These are phyloP conservation scores for Pampusana beccarii DNA, from an alignment of 2,113 vertebrate genomes.

Conservation along the genomic window DNA sequence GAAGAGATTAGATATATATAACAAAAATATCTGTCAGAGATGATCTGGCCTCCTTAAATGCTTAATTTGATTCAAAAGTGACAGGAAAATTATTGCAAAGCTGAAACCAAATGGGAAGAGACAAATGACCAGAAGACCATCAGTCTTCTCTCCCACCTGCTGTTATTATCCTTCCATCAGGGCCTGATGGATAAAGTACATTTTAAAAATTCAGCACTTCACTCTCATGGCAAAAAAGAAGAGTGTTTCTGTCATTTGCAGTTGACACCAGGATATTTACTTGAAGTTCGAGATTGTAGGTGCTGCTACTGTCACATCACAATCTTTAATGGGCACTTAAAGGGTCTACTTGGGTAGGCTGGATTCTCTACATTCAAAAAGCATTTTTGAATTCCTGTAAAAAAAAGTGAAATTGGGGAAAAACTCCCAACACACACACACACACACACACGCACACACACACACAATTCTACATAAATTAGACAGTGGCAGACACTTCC, in stretches of 20 bases:
- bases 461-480: not conserved
- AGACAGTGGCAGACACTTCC: not conserved
- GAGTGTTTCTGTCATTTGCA: not conserved
- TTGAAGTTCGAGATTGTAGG: not conserved
- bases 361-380: not conserved
- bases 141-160: not conserved
- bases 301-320: not conserved
- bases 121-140: not conserved
- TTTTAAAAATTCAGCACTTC: not conserved
- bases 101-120: not conserved
- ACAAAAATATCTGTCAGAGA: not conserved
- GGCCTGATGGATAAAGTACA: not conserved
- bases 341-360: not conserved
- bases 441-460: too few species aligned
- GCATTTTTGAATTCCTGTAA: not conserved
- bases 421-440: not conserved
- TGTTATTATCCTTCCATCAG: not conserved
- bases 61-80: not conserved
- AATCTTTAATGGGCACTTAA: not conserved
- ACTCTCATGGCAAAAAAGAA: not conserved
- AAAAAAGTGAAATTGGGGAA: not conserved
- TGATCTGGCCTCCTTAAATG: not conserved
- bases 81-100: not conserved
- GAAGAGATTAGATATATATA: not conserved
- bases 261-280: not conserved